A percentile compares a stretch with the other conserved stretches of the same genome.
Evolutionary conservation across 2,888 invertebrate species (phyloP).

Genomic region (Clusia tigrina): DNA sequence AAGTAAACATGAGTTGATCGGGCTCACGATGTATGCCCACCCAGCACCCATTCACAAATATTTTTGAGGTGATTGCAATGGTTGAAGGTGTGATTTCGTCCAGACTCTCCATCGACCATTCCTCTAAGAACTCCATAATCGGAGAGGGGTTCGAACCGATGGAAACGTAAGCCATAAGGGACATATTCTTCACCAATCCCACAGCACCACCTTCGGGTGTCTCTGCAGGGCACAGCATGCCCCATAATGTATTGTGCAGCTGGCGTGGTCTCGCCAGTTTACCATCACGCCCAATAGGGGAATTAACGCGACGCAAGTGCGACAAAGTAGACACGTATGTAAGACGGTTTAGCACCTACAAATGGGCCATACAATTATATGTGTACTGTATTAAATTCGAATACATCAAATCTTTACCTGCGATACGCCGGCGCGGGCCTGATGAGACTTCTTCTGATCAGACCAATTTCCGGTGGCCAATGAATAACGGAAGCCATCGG

Average conservation of each 20-base stretch:
- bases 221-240: slow-evolving; percentile 99
- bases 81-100: slow-evolving; percentile 99
- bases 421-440: slow-evolving; percentile 69
- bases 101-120: slow-evolving; percentile 99
- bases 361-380: slow-evolving; percentile 51
- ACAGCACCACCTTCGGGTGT: slow-evolving; percentile 98
- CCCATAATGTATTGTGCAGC: slow-evolving; percentile 99
- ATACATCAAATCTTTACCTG: slow-evolving; percentile 72
- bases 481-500: slow-evolving; percentile 96
- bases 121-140: slow-evolving; percentile 99
- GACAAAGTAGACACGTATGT: slow-evolving; percentile 99
- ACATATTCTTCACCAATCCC: slow-evolving; percentile 97
- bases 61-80: slow-evolving; percentile 98
- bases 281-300: slow-evolving; percentile 98
- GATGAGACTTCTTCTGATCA: slow-evolving; percentile 99
- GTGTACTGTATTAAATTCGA: neutral
- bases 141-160: slow-evolving; percentile 99
- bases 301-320: slow-evolving; percentile 97
- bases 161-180: slow-evolving; percentile 99
- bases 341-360: slow-evolving; percentile 96
- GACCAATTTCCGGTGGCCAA: slow-evolving; percentile 99
- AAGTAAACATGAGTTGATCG: slow-evolving; percentile 97
- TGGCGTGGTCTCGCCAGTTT: slow-evolving; percentile 99
- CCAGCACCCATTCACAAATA: slow-evolving; percentile 99
- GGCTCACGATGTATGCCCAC: slow-evolving; percentile 98